Evolutionary conservation across 2,797 vertebrate species (phyloP), one percentile per base, ranked within the genome.

Genomic region (Enteromius fasciolatus): DNA sequence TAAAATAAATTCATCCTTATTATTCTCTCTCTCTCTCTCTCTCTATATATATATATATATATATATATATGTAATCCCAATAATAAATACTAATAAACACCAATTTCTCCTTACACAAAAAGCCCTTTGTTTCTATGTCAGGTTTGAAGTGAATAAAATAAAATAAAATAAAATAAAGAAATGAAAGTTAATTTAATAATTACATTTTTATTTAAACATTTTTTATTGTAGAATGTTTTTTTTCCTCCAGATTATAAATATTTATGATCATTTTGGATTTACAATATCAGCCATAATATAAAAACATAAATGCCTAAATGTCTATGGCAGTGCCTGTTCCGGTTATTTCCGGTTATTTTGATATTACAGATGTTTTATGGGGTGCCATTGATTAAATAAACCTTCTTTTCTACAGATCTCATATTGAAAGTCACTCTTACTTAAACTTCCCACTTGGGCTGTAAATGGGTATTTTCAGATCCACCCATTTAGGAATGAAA

Each of bases 381-480:
- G 14, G 25, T 2, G 25, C 31, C 59, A 28, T 70, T 50, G 17
- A 73, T 73, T 73, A 20, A 59, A 61, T 61, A 61, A 41, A 17
- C 33, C 52, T 28, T 44, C n/a, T 25, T 59, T 5, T 59, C 33
- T 44, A 44, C 11, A 57, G 31, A 59, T 39, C n/a, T 23, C 33
- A 39, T 41, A 17, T 25, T 23, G 23, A 61, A 76, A 41, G 36
- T 61, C 33, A 28, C 39, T 63, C 54, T 76, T 23, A 23, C 23
- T 70, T 12, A 18, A 76, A 61, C 39, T 28, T 46, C 57, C 46
- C 36, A 0, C 4, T 77, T 61, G 17, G 9, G 57, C 57, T 76
- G 23, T 28, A 44, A 76, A 31, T 77, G 23, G 17, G 9, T 39
- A 48, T 64, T 77, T 46, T 64, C 59, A 64, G 75, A 44, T 63